Percentiles rank a stretch among this genome's conserved stretches.
phyloP scores from a whole-genome alignment of 2,113 vertebrate species.

The Psilopogon haemacephalus region DNA sequence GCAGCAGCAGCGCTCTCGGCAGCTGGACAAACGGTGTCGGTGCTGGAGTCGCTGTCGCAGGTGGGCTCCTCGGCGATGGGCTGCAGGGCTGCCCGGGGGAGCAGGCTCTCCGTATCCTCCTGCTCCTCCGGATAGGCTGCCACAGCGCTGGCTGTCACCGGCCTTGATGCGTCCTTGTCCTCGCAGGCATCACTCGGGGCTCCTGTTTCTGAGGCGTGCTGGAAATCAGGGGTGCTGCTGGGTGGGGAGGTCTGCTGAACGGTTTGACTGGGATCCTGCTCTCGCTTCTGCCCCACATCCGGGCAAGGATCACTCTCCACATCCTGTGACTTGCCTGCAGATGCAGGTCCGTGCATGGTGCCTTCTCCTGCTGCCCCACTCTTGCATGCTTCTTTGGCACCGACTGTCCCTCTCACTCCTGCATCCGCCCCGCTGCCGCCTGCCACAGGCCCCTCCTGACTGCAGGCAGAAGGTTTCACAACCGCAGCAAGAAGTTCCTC shows the following conservation, averaged over 20 bases:
- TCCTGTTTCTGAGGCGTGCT: not conserved
- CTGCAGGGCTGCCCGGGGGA: not conserved
- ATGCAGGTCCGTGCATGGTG: not conserved
- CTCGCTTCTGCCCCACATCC: not conserved
- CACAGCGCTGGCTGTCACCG: not conserved
- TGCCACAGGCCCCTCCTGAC: not conserved
- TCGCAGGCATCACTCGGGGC: not conserved
- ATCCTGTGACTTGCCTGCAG: not conserved
- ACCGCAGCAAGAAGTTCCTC: not conserved
- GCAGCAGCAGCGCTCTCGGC: not conserved
- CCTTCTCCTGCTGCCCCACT: not conserved
- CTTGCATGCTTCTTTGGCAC: not conserved
- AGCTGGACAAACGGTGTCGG: not conserved
- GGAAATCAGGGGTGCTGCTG: not conserved
- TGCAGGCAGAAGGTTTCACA: not conserved
- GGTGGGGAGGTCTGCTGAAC: not conserved
- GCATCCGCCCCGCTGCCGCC: not conserved
- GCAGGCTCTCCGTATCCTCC: not conserved
- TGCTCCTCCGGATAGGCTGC: not conserved
- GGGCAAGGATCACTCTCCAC: not conserved
- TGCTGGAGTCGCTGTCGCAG: constrained; percentile 47
- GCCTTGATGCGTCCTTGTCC: not conserved
- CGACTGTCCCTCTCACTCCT: not conserved
- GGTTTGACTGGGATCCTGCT: not conserved
- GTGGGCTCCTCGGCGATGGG: constrained; percentile 51